phyloP scores from a whole-genome alignment of 2,113 vertebrate species.

The Entosphenus tridentatus region DNA sequence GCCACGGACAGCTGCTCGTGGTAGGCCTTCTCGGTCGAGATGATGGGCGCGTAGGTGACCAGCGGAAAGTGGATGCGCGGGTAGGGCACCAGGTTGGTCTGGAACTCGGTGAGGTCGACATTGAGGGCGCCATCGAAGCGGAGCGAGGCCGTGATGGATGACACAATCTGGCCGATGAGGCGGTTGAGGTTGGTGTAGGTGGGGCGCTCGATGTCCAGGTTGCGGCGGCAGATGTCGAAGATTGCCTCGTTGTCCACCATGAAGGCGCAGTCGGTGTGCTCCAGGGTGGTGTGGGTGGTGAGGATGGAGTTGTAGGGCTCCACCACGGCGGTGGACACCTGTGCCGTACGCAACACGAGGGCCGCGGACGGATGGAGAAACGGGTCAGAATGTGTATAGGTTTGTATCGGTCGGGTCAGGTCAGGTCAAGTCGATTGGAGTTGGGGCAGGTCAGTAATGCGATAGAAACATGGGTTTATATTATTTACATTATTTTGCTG shows the following conservation, averaged over 20 bases:
- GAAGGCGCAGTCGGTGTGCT: slow-evolving; percentile 1
- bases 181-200: slow-evolving; percentile 5
- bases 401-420: too few relatives aligned
- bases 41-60: slow-evolving; percentile 3
- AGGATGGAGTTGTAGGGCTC: slow-evolving; percentile 1
- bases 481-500: too few relatives aligned
- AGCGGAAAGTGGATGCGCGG: slow-evolving; percentile 3
- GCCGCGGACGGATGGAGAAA: too few relatives aligned
- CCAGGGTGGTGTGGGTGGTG: slow-evolving; percentile 4
- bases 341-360: slow-evolving; percentile 2
- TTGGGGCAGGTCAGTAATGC: too few relatives aligned
- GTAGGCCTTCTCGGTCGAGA: neutral
- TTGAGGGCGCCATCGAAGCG: slow-evolving; percentile 1
- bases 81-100: slow-evolving; percentile 1
- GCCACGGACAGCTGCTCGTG: slow-evolving; percentile 6
- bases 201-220: slow-evolving; percentile 5
- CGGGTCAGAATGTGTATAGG: too few relatives aligned
- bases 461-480: too few relatives aligned
- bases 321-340: slow-evolving; percentile 5
- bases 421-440: too few relatives aligned
- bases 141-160: slow-evolving; percentile 3
- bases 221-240: slow-evolving; percentile 5
- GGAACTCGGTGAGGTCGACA: neutral
- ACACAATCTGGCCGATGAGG: slow-evolving; percentile 4
- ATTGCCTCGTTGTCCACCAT: slow-evolving; percentile 2